These are phyloP conservation scores for Cotesia vestalis DNA, from an alignment of 1,140 invertebrate genomes.

Conservation along the genomic window DNA sequence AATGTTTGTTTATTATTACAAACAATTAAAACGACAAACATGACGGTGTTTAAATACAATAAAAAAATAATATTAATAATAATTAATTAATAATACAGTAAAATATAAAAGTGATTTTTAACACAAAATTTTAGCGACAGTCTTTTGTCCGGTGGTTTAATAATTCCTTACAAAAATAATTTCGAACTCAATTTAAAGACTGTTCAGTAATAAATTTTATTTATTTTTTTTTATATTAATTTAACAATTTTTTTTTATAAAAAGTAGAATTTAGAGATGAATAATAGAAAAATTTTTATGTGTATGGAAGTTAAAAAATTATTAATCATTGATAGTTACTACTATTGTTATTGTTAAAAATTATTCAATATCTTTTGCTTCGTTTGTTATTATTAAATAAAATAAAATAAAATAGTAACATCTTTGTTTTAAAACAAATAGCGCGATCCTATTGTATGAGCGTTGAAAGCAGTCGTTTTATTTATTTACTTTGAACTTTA, in stretches of 20 bases:
- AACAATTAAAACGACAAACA: constrained; percentile 21
- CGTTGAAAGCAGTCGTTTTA: constrained; percentile 14
- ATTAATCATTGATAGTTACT: constrained; percentile 10
- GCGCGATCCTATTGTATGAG: constrained; percentile 3
- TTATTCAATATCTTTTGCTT: not conserved
- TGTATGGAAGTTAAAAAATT: not conserved
- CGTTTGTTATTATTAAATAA: not conserved
- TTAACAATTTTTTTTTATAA: too few relatives aligned
- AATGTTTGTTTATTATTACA: constrained; percentile 29
- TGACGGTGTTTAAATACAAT: constrained; percentile 22
- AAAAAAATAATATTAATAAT: constrained; percentile 31
- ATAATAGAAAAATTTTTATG: not conserved
- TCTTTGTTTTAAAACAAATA: not conserved
- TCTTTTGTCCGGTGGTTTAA: constrained; percentile 30
- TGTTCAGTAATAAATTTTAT: not conserved
- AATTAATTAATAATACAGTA: constrained; percentile 41
- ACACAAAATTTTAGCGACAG: constrained; percentile 33
- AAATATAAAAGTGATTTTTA: constrained; percentile 19
- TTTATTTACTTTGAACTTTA: not conserved
- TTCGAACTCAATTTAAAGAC: not conserved
- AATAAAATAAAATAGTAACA: constrained; percentile 21
- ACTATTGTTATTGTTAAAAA: constrained; percentile 1
- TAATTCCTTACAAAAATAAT: constrained; percentile 3
- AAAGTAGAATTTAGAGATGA: not conserved
- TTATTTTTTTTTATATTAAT: too few relatives aligned